Conservation (phyloP, 2,113 vertebrate genomes). For the Albula glossodonta region DNA sequence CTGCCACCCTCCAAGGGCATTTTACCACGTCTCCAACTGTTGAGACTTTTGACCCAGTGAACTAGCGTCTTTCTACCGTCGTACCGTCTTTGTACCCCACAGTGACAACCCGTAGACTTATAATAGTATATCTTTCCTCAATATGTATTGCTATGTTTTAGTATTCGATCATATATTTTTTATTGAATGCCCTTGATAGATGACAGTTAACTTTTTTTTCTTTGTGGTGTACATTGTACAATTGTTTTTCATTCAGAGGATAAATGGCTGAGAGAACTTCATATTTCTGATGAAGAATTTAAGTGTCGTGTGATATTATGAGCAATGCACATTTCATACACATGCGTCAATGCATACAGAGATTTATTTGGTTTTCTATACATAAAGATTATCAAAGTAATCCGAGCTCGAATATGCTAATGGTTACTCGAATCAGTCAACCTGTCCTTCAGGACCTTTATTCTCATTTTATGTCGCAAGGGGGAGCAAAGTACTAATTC, state of each 20-base stretch:
- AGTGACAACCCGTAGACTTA: background rate
- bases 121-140: background rate
- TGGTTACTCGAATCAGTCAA: background rate
- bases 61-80: background rate
- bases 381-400: no score
- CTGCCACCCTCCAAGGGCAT: slow-evolving; percentile 6
- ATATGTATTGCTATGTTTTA: background rate
- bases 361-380: no score
- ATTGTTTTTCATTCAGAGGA: no score
- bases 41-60: slow-evolving; percentile 6
- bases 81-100: background rate
- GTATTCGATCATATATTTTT: background rate
- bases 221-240: no score
- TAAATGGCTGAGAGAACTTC: no score
- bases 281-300: background rate
- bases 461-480: background rate
- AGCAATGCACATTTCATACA: background rate
- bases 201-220: no score
- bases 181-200: background rate
- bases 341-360: background rate
- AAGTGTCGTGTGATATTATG: background rate
- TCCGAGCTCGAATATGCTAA: background rate
- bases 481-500: background rate
- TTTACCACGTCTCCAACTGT: background rate
- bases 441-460: background rate